phyloP scores from a whole-genome alignment of 1,140 invertebrate species.

The Panonychus citri region DNA sequence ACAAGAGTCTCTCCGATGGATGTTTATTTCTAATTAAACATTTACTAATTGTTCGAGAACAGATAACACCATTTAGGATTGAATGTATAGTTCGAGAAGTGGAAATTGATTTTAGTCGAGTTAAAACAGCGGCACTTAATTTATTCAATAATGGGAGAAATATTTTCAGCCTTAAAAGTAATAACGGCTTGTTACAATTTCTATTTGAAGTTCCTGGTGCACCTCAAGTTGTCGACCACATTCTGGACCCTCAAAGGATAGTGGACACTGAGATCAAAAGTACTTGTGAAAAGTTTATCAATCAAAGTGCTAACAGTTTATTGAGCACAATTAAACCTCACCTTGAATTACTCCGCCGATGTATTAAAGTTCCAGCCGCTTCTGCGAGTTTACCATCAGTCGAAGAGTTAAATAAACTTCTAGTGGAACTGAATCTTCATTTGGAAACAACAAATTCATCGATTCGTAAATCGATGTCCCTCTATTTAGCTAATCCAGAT shows the following conservation, averaged over 20 bases:
- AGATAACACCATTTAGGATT: constrained; percentile 93
- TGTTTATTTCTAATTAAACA: constrained; percentile 94
- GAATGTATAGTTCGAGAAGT: constrained; percentile 83
- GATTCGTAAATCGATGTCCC: constrained; percentile 63
- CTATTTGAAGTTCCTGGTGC: constrained; percentile 36
- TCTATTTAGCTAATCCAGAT: constrained; percentile 85
- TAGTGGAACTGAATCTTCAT: constrained; percentile 24
- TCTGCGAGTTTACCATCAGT: constrained; percentile 27
- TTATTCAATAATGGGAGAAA: constrained; percentile 60
- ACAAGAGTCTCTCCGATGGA: constrained; percentile 46
- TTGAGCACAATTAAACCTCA: not conserved
- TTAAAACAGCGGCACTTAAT: constrained; percentile 52
- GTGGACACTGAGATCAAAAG: constrained; percentile 73
- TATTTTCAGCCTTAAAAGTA: constrained; percentile 62
- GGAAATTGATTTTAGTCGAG: constrained; percentile 57
- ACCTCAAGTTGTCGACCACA: constrained; percentile 68
- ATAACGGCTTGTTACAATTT: constrained; percentile 77
- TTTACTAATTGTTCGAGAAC: constrained; percentile 79
- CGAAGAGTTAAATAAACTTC: constrained; percentile 21
- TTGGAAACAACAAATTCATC: constrained; percentile 53
- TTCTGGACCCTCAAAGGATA: constrained; percentile 78
- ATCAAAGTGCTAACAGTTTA: not conserved
- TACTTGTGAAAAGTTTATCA: constrained; percentile 72
- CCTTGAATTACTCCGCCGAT: not conserved
- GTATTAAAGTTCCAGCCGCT: constrained; percentile 17